Evolutionary conservation across 2,888 invertebrate genomes (phyloP).

Genomic region (Nycteola revayana): DNA sequence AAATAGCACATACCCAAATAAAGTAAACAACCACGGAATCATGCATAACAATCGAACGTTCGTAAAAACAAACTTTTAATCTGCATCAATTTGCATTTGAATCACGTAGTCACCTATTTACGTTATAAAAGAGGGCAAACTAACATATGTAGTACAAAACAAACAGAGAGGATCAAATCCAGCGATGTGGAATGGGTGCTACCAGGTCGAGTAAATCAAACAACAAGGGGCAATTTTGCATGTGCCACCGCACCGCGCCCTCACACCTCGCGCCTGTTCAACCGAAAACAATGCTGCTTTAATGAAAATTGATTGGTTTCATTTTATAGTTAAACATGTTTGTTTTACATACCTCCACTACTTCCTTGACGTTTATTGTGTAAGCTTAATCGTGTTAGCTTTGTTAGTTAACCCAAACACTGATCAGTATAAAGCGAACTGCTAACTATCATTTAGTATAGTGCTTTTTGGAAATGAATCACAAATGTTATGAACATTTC

Average conservation of each 20-base stretch:
- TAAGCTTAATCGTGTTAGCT: too few species aligned
- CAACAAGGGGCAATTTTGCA: conserved; percentile 59
- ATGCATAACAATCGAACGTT: too few species aligned
- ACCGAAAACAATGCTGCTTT: conserved; percentile 36
- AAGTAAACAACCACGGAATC: too few species aligned
- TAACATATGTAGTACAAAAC: conserved; percentile 31
- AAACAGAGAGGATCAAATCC: conserved; percentile 31
- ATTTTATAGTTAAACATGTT: neutral
- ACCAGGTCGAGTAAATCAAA: conserved; percentile 67
- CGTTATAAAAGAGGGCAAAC: conserved; percentile 33
- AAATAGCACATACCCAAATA: too few species aligned
- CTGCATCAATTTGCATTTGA: conserved; percentile 21
- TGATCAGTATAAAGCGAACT: too few species aligned
- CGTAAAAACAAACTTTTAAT: too few species aligned
- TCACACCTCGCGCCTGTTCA: conserved; percentile 33
- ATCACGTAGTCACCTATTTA: too few species aligned
- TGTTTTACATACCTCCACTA: neutral
- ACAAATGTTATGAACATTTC: too few species aligned
- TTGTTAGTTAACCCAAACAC: too few species aligned
- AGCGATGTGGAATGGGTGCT: conserved; percentile 47
- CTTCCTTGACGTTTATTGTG: too few species aligned
- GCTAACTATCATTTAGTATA: too few species aligned
- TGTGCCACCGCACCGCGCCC: conserved; percentile 39
- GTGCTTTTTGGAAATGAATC: too few species aligned
- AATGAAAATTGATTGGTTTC: conserved; percentile 32